A percentile compares a stretch with the other conserved stretches of the same genome.
phyloP scores from a whole-genome alignment of 2,888 invertebrate genomes.

The Rhaphigaster nebulosa region DNA sequence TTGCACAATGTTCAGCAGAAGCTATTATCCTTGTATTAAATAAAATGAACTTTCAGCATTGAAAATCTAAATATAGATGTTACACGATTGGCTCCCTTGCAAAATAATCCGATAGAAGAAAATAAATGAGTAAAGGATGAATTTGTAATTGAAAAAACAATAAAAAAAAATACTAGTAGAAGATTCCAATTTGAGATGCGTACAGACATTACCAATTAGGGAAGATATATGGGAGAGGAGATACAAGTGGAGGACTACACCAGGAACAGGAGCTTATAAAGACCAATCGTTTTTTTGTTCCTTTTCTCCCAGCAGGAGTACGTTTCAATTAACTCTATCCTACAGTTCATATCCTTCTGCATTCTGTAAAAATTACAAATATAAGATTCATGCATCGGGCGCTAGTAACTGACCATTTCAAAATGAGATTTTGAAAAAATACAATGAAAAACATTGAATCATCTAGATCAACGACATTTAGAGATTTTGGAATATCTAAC shows the following conservation, averaged over 20 bases:
- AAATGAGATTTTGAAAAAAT: neutral
- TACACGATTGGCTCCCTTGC: neutral
- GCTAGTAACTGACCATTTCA: neutral
- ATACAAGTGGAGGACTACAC: neutral
- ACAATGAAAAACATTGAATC: neutral
- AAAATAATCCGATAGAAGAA: neutral
- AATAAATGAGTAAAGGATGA: neutral
- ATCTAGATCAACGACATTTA: neutral
- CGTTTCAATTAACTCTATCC: neutral
- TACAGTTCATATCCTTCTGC: neutral
- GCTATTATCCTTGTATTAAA: neutral
- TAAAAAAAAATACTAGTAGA: neutral
- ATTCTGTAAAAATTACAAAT: neutral
- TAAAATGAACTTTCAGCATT: neutral
- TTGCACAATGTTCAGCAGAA: too few species aligned
- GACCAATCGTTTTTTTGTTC: conserved; percentile 5
- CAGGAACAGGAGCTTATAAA: neutral
- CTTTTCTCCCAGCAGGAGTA: neutral
- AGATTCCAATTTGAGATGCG: conserved; percentile 26
- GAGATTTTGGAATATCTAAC: neutral
- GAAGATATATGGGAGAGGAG: neutral
- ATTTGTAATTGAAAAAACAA: neutral
- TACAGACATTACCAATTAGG: neutral
- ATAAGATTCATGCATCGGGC: neutral
- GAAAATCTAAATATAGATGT: neutral